phyloP scores from a whole-genome alignment of 2,797 vertebrate species.

The Phoxinus dragarum region DNA sequence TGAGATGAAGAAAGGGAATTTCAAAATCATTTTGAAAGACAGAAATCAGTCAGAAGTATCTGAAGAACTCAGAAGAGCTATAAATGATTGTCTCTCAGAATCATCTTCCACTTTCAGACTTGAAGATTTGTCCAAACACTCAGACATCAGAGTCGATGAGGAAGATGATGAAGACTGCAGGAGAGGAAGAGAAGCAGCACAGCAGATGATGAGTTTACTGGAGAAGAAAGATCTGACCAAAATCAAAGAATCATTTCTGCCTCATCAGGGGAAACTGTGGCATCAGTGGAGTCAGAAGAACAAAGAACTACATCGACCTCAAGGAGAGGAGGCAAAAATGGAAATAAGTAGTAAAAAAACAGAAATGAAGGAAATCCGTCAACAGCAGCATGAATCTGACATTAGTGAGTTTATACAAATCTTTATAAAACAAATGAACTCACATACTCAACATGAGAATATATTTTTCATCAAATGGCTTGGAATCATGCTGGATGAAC shows the following conservation, averaged over 20 bases:
- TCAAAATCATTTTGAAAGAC: background rate
- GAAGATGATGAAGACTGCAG: background rate
- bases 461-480: background rate
- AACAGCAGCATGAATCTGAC: background rate
- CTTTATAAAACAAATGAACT: background rate
- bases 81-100: background rate
- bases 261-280: background rate
- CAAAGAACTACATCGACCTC: background rate
- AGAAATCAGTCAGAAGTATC: background rate
- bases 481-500: background rate
- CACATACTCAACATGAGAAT: background rate
- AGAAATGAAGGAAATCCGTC: background rate
- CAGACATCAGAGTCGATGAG: background rate
- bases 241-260: background rate
- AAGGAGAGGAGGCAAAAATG: accelerated
- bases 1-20: background rate
- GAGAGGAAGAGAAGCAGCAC: background rate
- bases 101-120: background rate
- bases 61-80: background rate
- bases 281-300: background rate
- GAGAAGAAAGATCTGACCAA: background rate
- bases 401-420: accelerated
- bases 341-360: background rate
- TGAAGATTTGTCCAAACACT: background rate
- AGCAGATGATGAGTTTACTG: background rate